phyloP scores from a whole-genome alignment of 2,888 invertebrate species.

The Chloroclystis v-ata region DNA sequence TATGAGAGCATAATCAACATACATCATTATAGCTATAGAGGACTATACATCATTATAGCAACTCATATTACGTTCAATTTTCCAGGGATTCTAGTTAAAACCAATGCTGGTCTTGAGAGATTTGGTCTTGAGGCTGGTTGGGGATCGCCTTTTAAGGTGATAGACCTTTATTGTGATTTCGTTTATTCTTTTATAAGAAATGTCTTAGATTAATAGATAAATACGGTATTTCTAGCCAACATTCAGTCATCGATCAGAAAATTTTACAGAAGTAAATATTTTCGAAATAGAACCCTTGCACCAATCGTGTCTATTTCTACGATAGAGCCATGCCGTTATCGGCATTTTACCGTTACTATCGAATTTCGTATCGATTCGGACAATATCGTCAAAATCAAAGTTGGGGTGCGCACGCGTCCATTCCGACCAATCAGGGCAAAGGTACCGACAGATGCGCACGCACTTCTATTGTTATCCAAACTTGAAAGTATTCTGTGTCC shows the following conservation, averaged over 20 bases:
- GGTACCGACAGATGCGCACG: slow-evolving; percentile 64
- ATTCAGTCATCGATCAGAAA: background rate
- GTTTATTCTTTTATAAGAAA: no score
- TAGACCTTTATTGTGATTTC: no score
- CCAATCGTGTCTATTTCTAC: slow-evolving; percentile 18
- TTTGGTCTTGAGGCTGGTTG: no score
- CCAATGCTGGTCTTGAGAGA: no score
- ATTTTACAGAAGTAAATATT: background rate
- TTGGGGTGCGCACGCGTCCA: slow-evolving; percentile 54
- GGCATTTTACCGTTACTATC: slow-evolving; percentile 55
- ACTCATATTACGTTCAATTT: no score
- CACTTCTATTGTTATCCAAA: slow-evolving; percentile 53
- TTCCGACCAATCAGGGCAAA: slow-evolving; percentile 48
- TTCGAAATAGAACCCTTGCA: background rate
- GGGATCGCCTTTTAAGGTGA: no score
- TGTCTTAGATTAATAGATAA: background rate
- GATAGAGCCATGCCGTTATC: slow-evolving; percentile 32
- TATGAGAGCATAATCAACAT: no score
- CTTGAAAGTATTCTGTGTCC: slow-evolving; percentile 23
- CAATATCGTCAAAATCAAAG: slow-evolving; percentile 65
- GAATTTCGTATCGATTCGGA: slow-evolving; percentile 64
- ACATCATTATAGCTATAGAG: no score
- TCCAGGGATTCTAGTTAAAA: no score
- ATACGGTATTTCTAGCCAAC: no score
- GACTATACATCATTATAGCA: no score